phyloP scores from a whole-genome alignment of 92 coral and sea anemone species.

The Anthopleura xanthogrammica region DNA sequence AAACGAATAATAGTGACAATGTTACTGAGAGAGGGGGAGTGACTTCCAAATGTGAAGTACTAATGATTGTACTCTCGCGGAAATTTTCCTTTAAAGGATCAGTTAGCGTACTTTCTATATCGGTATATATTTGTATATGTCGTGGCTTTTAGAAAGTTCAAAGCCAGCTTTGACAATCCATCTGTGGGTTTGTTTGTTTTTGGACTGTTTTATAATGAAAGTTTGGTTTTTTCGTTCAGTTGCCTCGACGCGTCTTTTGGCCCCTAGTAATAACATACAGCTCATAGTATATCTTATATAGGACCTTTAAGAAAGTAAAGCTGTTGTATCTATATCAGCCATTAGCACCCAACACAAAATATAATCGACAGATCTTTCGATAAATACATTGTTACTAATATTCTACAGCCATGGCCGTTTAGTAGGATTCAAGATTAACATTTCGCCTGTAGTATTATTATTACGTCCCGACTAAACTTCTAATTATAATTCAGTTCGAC shows the following conservation, averaged over 20 bases:
- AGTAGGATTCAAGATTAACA: not conserved
- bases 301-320: not conserved
- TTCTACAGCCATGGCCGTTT: not conserved
- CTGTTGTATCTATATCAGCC: conserved; percentile 25
- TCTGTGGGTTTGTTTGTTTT: conserved; percentile 8
- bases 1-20: not conserved
- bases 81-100: not conserved
- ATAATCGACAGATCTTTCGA: conserved; percentile 19
- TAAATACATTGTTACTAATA: conserved; percentile 7
- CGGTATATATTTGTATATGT: conserved; percentile 5
- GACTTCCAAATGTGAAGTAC: not conserved
- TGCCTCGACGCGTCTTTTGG: not conserved
- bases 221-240: not conserved
- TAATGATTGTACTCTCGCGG: not conserved
- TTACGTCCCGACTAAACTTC: not conserved
- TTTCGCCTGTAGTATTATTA: not conserved
- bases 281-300: not conserved
- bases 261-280: not conserved
- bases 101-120: conserved; percentile 12
- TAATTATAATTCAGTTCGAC: not conserved
- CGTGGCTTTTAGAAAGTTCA: conserved; percentile 15
- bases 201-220: conserved; percentile 3
- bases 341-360: conserved; percentile 11
- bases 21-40: not conserved
- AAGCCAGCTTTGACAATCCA: conserved; percentile 10